Evolutionary conservation across 2,797 vertebrate genomes (phyloP).

Genomic region (Gymnothorax reevesii): DNA sequence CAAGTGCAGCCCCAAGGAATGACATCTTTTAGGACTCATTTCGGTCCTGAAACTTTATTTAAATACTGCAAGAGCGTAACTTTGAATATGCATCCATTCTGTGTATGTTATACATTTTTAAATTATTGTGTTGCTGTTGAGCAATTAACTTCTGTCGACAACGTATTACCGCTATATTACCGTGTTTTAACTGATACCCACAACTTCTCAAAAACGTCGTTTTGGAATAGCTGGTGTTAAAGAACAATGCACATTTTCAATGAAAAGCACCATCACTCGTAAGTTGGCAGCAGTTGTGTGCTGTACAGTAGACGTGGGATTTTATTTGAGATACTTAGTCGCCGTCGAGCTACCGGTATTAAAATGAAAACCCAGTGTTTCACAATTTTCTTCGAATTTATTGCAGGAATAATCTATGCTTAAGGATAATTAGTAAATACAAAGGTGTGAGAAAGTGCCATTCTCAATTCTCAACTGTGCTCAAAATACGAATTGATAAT

Average conservation of each 20-base stretch:
- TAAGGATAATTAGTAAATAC: constrained; percentile 16
- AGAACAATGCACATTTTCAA: constrained; percentile 24
- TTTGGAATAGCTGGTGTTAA: constrained; percentile 25
- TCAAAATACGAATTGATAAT: not conserved
- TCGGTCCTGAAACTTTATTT: not conserved
- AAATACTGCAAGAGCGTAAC: not conserved
- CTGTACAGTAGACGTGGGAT: constrained; percentile 33
- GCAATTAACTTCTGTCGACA: not conserved
- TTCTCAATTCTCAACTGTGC: not conserved
- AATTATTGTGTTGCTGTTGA: not conserved
- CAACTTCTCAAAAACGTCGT: constrained; percentile 13
- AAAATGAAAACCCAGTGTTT: constrained; percentile 20
- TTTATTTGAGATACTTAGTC: constrained; percentile 24
- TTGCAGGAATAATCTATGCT: constrained; percentile 7
- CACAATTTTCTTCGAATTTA: constrained; percentile 20
- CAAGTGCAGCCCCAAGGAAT: not conserved
- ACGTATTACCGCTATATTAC: not conserved
- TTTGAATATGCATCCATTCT: not conserved
- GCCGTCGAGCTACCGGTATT: constrained; percentile 32
- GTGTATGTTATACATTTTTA: not conserved
- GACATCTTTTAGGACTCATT: not conserved
- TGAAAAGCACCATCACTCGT: constrained; percentile 23
- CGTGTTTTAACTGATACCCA: constrained; percentile 24
- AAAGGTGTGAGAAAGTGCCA: not conserved
- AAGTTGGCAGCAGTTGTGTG: constrained; percentile 18